Percentiles rank a stretch among this genome's conserved stretches.
Conservation (phyloP, 2,797 vertebrate genomes). For the Pteronotus mesoamericanus region DNA sequence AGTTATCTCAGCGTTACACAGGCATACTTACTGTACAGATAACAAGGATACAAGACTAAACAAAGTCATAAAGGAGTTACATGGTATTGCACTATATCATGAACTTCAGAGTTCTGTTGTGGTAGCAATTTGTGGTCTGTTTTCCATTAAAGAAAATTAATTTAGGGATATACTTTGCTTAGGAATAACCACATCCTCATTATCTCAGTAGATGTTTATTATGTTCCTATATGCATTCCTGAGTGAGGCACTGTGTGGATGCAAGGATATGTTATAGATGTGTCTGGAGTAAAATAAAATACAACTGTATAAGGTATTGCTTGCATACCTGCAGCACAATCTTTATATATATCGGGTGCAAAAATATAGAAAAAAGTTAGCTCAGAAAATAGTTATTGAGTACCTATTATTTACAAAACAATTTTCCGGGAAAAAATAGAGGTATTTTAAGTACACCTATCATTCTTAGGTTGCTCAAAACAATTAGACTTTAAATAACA, state of each 20-base stretch:
- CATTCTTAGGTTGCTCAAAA: not conserved
- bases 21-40: not conserved
- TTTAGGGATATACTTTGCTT: not conserved
- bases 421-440: not conserved
- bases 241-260: not conserved
- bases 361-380: not conserved
- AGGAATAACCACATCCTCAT: not conserved
- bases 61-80: not conserved
- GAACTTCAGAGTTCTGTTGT: not conserved
- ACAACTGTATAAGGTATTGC: not conserved
- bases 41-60: not conserved
- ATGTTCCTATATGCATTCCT: not conserved
- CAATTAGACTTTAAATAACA: not conserved
- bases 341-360: not conserved
- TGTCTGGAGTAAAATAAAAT: not conserved
- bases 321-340: not conserved
- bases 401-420: not conserved
- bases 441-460: not conserved
- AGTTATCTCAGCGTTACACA: not conserved
- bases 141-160: not conserved
- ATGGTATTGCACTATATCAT: not conserved
- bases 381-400: not conserved
- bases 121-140: not conserved
- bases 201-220: not conserved
- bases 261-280: not conserved